Percentiles rank a stretch among this genome's conserved stretches.
phyloP scores from a whole-genome alignment of 2,113 vertebrate species.

The Nothocercus nigrocapillus region DNA sequence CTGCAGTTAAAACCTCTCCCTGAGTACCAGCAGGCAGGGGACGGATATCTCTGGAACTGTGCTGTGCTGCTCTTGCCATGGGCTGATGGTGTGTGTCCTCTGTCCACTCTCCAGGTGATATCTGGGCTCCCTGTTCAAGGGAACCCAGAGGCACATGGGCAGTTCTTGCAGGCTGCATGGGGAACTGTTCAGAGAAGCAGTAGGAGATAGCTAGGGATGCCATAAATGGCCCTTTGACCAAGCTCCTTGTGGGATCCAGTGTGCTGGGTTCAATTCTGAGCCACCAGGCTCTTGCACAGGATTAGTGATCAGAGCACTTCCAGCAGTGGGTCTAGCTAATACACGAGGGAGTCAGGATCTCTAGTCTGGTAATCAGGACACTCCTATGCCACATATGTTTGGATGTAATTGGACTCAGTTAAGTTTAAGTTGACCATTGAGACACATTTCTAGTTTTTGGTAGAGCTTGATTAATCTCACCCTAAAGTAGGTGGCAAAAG shows the following conservation, averaged over 20 bases:
- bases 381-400: too few relatives aligned
- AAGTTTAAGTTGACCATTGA: too few relatives aligned
- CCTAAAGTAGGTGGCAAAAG: too few relatives aligned
- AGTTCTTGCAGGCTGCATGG: neutral
- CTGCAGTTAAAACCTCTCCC: neutral
- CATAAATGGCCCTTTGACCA: neutral
- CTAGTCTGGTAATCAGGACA: too few relatives aligned
- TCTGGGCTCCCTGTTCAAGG: neutral
- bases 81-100: neutral
- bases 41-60: neutral
- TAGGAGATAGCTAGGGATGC: accelerated
- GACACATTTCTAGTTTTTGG: too few relatives aligned
- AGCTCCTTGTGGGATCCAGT: too few relatives aligned
- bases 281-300: neutral
- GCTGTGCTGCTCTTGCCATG: neutral
- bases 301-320: too few relatives aligned
- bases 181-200: neutral
- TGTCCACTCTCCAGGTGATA: neutral
- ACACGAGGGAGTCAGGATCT: too few relatives aligned
- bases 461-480: too few relatives aligned
- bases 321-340: neutral
- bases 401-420: too few relatives aligned
- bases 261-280: neutral
- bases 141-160: neutral
- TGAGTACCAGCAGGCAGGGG: neutral